These are phyloP conservation scores for Stenotaenia linearis DNA, from an alignment of 2,888 invertebrate genomes.

Conservation along the genomic window DNA sequence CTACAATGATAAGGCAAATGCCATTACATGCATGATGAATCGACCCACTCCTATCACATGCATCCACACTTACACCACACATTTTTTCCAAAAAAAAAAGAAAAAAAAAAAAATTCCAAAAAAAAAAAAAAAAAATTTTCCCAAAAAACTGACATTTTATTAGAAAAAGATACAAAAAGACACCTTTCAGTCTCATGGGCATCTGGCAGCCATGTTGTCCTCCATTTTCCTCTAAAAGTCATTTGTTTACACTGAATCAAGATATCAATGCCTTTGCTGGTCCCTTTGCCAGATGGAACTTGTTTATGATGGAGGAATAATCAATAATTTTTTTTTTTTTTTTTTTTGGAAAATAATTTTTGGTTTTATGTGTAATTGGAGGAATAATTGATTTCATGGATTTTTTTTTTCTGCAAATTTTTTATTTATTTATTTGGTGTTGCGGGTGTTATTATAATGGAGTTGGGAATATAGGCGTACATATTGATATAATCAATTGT, in stretches of 20 bases:
- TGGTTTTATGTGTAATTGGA: neutral
- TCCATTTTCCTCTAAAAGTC: neutral
- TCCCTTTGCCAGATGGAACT: conserved; percentile 5
- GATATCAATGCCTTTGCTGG: neutral
- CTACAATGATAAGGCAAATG: neutral
- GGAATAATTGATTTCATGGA: neutral
- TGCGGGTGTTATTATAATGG: neutral
- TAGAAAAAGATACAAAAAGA: neutral
- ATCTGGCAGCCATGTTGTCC: conserved; percentile 4
- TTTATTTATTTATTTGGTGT: neutral
- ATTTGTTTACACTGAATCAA: conserved; percentile 10
- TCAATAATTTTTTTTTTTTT: neutral
- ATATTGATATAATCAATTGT: neutral
- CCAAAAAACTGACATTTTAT: neutral
- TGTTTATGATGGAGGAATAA: conserved; percentile 14
- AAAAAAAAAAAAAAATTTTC: neutral
- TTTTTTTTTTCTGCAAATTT: neutral
- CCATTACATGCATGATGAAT: conserved; percentile 15
- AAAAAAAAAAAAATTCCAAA: neutral
- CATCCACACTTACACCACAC: neutral
- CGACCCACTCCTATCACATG: neutral
- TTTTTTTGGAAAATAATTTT: neutral
- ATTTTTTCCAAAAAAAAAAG: neutral
- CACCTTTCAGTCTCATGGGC: neutral
- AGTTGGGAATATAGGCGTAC: neutral